Base-by-base conservation (phyloP, 2,888 invertebrate genomes). In the Anarsia innoxiella region DNA sequence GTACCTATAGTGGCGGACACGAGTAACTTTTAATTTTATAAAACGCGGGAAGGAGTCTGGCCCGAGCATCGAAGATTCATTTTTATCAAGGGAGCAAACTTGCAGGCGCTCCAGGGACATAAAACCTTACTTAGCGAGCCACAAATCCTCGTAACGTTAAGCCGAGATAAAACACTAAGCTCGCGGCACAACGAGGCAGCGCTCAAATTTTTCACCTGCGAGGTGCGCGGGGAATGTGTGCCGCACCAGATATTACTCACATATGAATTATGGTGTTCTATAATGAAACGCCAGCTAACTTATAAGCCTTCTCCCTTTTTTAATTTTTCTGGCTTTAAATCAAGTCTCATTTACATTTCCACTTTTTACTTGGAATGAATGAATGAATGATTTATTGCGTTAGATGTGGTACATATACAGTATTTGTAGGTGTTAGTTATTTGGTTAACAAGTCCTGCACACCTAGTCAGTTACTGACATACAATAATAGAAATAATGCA, bases 81-180 rank as follows among this genome's bases (percentile, higher is more conserved):
- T 41, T 41, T 71, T 78, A 78, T 79, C 74, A 72, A 57, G 65
- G 65, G 67, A 74, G 60, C 69, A 68, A 72, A 76, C 62, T 77
- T 75, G 71, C 70, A 72, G 68, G 67, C 71, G 66, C 71, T 74
- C 59, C 70, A 62, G 66, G 63, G 72, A 77, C 82, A 83, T 83
- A 84, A 84, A 82, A 82, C 79, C 68, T 82, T 82, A 79, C 80
- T 82, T 83, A 82, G 80, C 69, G 72, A 77, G 73, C 80, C 77
- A 83, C 82, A 83, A 80, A 84, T 84, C 75, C 80, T 83, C 75
- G 80, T 83, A 83, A 83, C 72, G 75, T 69, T 79, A 78, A 84
- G 79, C 79, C 76, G 76, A 80, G 82, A 84, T 83, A 84, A 83
- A 83, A 79, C 77, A 80, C 73, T 77, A 78, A 78, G 80, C 79